These are phyloP conservation scores for Zophobas atratus DNA, from an alignment of 1,140 invertebrate species.

Conservation along the genomic window DNA sequence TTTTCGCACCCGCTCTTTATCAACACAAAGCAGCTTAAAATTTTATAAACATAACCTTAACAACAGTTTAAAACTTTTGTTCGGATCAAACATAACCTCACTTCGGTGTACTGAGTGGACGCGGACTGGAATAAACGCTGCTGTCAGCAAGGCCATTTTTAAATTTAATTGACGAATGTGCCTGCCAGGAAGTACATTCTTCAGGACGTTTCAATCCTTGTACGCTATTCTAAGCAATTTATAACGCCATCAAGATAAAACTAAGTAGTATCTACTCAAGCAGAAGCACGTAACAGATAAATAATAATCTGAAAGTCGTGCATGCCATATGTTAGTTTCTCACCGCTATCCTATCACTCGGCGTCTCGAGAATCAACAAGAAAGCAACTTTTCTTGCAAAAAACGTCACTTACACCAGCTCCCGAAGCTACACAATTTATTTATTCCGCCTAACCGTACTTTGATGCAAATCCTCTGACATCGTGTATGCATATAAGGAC, in stretches of 20 bases:
- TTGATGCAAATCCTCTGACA: constrained; percentile 28
- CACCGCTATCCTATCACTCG: background rate
- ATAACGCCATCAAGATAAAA: constrained; percentile 2
- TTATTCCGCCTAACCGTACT: constrained; percentile 18
- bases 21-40: too few species aligned
- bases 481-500: constrained; percentile 5
- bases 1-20: too few species aligned
- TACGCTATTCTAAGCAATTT: background rate
- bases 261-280: constrained; percentile 2
- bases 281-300: background rate
- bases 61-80: too few species aligned
- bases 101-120: too few species aligned
- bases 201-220: background rate
- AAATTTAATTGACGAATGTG: constrained; percentile 4
- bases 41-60: too few species aligned
- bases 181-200: constrained; percentile 16
- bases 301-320: constrained; percentile 4
- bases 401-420: background rate
- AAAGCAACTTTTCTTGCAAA: constrained; percentile 8
- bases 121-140: too few species aligned
- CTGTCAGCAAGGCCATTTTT: too few species aligned
- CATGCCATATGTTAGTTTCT: constrained; percentile 6
- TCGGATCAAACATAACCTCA: too few species aligned
- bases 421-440: background rate
- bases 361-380: constrained; percentile 16